Percentiles rank a stretch among this genome's conserved stretches.
These are phyloP conservation scores for Aphelenchoides avenae DNA, from an alignment of 1,140 invertebrate genomes.

Conservation along the genomic window DNA sequence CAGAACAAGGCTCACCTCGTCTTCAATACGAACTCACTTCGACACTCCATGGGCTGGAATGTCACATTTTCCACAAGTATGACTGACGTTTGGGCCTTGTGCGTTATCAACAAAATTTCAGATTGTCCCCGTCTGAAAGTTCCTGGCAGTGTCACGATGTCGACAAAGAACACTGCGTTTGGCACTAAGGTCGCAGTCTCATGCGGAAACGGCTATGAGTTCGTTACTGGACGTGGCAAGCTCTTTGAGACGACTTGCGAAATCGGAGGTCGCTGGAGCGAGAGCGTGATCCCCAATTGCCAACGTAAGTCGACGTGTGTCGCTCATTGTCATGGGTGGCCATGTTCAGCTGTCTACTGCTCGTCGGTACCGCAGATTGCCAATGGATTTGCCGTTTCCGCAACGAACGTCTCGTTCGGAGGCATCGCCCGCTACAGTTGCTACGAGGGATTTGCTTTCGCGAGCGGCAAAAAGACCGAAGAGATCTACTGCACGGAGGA, in stretches of 20 bases:
- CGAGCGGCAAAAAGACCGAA: constrained; percentile 78
- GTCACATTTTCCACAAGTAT: constrained; percentile 83
- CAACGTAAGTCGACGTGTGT: constrained; percentile 67
- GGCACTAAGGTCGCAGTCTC: constrained; percentile 82
- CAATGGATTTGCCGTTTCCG: constrained; percentile 90
- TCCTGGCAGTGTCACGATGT: constrained; percentile 69
- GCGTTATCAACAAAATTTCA: constrained; percentile 58
- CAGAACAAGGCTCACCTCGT: constrained; percentile 83
- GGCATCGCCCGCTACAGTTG: constrained; percentile 90
- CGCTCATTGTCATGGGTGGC: background rate
- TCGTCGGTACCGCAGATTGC: constrained; percentile 93
- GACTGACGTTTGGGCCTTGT: constrained; percentile 16
- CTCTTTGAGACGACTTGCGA: constrained; percentile 66
- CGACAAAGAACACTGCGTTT: constrained; percentile 83
- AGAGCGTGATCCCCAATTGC: constrained; percentile 84
- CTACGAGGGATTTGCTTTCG: constrained; percentile 89
- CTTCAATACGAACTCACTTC: constrained; percentile 80
- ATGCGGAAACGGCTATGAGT: constrained; percentile 87
- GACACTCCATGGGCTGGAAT: constrained; percentile 77
- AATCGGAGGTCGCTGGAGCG: constrained; percentile 85
- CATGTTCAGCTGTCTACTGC: constrained; percentile 80
- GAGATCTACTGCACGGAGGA: constrained; percentile 60
- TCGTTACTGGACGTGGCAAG: constrained; percentile 68
- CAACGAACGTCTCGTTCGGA: constrained; percentile 85
- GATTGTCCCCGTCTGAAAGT: constrained; percentile 80